phyloP scores from a whole-genome alignment of 2,888 invertebrate genomes.

The Tipula unca region DNA sequence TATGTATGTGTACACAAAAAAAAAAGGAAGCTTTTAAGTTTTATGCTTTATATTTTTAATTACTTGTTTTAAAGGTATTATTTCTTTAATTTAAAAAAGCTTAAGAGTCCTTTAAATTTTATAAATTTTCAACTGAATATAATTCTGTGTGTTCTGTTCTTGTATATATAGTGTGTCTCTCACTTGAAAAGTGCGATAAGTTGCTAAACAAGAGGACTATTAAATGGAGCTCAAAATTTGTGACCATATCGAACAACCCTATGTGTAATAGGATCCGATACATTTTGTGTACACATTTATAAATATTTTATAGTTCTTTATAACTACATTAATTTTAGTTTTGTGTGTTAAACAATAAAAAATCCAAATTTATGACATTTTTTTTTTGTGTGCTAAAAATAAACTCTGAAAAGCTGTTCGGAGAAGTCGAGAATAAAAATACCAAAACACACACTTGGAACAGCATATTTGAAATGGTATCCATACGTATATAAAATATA shows the following conservation, averaged over 20 bases:
- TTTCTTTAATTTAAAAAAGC: background rate
- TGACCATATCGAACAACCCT: background rate
- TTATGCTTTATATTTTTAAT: background rate
- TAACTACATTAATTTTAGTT: background rate
- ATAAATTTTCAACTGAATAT: background rate
- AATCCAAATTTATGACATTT: background rate
- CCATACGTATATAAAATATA: background rate
- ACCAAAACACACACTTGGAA: background rate
- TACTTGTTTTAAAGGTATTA: background rate
- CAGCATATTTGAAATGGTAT: background rate
- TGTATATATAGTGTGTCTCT: background rate
- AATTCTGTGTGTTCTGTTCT: no score
- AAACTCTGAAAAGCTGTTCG: background rate
- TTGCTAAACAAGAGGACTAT: background rate
- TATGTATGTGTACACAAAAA: background rate
- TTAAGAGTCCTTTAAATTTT: background rate
- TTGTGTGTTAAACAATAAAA: constrained; percentile 8
- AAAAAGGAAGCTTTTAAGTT: background rate
- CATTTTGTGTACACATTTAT: background rate
- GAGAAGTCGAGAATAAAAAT: background rate
- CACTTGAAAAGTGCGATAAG: background rate
- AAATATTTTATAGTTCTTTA: background rate
- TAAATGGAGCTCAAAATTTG: background rate
- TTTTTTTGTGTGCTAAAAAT: background rate
- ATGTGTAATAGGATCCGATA: background rate